Base-by-base conservation (phyloP, 2,888 invertebrate species). In the Acanthoscelides obtectus region DNA sequence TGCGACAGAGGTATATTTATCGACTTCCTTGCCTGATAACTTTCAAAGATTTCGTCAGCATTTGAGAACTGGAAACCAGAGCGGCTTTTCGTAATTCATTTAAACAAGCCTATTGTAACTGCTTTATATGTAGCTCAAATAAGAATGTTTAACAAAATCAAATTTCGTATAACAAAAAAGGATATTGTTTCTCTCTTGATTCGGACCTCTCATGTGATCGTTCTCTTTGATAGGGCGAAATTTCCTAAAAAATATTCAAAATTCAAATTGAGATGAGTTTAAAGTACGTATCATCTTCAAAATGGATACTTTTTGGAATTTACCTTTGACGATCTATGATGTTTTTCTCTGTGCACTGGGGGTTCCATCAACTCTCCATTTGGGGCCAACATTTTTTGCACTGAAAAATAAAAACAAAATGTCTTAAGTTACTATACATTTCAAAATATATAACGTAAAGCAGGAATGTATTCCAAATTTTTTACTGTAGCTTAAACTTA, bases 141-240 rank as follows among this genome's bases (percentile, higher is more conserved):
- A 22, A 2, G 22, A 64, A 71, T n/a, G n/a, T n/a, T n/a, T n/a
- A n/a, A n/a, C n/a, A 19, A 22, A 19, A 68, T 69, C 20, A 69
- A n/a, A 22, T 19, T 45, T 72, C 45, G 68, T 74, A 71, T 72
- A 72, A 66, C 19, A 25, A 22, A 88, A 93, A 92, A 91, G 92
- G 92, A 91, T 94, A 94, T 91, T 94, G 93, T 89, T 94, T 94
- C 78, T 94, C 94, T 83, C 93, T 87, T 75, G 89, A 87, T 83
- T 92, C 92, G 77, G 90, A 88, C 76, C 91, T 88, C 77, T 94
- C 94, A 79, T 94, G 92, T 67, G 94, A 93, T 78, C 94, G 89
- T 77, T 90, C 90, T 81, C 90, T 87, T 69, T 86, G 81, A 81
- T 93, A 93, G 5, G 94, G 94, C 67, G 94, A 94, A 82, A 94